Evolutionary conservation across 2,113 vertebrate genomes (phyloP).

Genomic region (Caracal caracal): DNA sequence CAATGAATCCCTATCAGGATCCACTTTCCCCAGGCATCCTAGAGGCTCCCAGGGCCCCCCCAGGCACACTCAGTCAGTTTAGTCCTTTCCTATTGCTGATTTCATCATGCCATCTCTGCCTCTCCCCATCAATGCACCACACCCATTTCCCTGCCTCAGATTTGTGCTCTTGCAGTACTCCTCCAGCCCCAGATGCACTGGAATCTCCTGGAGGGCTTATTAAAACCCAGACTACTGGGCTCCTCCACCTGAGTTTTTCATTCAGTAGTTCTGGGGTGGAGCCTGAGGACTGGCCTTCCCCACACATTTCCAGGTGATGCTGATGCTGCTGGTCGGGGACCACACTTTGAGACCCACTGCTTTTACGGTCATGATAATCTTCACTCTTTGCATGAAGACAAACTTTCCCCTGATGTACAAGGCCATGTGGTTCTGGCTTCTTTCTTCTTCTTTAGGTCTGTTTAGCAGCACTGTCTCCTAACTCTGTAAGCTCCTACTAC

Average conservation of each 20-base stretch:
- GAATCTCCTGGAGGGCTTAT: not conserved
- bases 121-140: accelerated
- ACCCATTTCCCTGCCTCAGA: not conserved
- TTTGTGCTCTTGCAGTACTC: not conserved
- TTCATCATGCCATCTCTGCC: not conserved
- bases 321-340: too few relatives aligned
- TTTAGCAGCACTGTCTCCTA: not conserved
- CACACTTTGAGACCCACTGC: not conserved
- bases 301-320: not conserved
- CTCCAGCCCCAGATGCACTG: not conserved
- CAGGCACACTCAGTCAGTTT: accelerated
- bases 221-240: not conserved
- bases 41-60: not conserved
- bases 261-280: not conserved
- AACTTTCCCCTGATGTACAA: not conserved
- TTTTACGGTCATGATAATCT: not conserved
- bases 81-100: not conserved
- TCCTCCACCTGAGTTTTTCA: not conserved
- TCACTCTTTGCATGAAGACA: not conserved
- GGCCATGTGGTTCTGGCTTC: not conserved
- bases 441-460: not conserved
- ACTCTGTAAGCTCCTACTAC: not conserved
- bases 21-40: not conserved
- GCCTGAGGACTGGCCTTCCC: not conserved
- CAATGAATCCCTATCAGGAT: not conserved